Evolutionary conservation across 2,888 invertebrate genomes (phyloP), one percentile per base, ranked within the genome.

Genomic region (Acronicta alni): DNA sequence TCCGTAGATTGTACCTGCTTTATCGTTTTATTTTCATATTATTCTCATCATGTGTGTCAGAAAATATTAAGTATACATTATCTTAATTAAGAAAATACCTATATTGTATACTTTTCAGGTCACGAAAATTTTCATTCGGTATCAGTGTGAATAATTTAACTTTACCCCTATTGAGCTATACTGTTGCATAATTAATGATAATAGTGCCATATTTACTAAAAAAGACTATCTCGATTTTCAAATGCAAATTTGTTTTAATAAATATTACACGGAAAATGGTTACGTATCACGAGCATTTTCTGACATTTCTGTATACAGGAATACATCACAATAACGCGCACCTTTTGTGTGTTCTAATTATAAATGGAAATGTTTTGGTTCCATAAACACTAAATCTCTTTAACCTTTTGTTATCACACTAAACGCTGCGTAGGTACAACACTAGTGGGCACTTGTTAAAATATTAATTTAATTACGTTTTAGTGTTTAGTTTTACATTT

Each of bases 381-480:
- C 16, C n/a, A 32, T 44, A 48, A 54, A 60, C 23, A 37, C 18
- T 35, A 44, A 70, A 59, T 73, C 45, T 45, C 14, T 60, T 42
- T 38, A 69, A 44, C 46, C 43, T 37, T 41, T 52, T 60, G 51
- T 58, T 45, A 52, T 48, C 12, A 18, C 52, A 38, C 35, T 7
- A 51, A 65, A 38, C 57, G 43, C 49, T 66, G 51, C 18, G 60
- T 37, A 46, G 32, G 35, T 42, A 67, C 77, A 67, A 38, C 77
- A 74, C 75, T 74, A 74, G 35, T 43, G 10, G 37, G 26, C 58
- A 57, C 57, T 67, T 72, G 65, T 76, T 69, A 69, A 60, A 74
- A 72, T 77, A 72, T 74, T 77, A 77, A 77, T 77, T 74, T 61
- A 67, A 72, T 72, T 57, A 72, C 67, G 45, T 59, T 76, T 63